Conservation (phyloP, 1,140 invertebrate genomes). For the Leptoteleia sp. region DNA sequence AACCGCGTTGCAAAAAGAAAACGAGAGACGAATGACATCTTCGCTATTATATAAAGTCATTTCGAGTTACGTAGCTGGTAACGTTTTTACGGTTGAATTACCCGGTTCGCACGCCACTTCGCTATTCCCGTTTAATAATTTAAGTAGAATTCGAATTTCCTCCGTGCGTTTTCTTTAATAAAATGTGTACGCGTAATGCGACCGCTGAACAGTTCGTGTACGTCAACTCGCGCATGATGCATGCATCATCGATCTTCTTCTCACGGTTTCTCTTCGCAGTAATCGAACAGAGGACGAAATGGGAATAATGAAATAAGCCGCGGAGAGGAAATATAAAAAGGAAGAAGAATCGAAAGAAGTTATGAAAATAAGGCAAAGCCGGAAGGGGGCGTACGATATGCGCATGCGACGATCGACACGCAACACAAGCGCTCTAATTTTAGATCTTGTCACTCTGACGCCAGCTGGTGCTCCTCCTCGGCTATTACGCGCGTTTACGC, state of each 20-base stretch:
- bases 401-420: constrained; percentile 81
- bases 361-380: constrained; percentile 79
- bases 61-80: constrained; percentile 13
- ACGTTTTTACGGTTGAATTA: constrained; percentile 20
- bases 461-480: constrained; percentile 79
- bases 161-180: constrained; percentile 32
- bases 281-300: constrained; percentile 53
- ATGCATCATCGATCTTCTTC: constrained; percentile 75
- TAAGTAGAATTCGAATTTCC: constrained; percentile 38
- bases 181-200: constrained; percentile 43
- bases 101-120: constrained; percentile 14
- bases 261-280: constrained; percentile 74
- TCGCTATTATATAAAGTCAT: constrained; percentile 10
- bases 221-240: constrained; percentile 51
- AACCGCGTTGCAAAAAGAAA: not conserved
- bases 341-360: constrained; percentile 76
- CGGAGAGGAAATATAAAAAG: constrained; percentile 57
- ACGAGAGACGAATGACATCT: not conserved
- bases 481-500: constrained; percentile 79
- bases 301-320: constrained; percentile 56
- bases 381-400: constrained; percentile 79
- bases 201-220: constrained; percentile 40
- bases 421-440: constrained; percentile 79
- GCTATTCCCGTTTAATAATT: constrained; percentile 36
- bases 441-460: constrained; percentile 81